Percentiles rank a stretch among this genome's conserved stretches.
Conservation (phyloP, 2,113 vertebrate genomes). For the Ancistrus triradiatus region DNA sequence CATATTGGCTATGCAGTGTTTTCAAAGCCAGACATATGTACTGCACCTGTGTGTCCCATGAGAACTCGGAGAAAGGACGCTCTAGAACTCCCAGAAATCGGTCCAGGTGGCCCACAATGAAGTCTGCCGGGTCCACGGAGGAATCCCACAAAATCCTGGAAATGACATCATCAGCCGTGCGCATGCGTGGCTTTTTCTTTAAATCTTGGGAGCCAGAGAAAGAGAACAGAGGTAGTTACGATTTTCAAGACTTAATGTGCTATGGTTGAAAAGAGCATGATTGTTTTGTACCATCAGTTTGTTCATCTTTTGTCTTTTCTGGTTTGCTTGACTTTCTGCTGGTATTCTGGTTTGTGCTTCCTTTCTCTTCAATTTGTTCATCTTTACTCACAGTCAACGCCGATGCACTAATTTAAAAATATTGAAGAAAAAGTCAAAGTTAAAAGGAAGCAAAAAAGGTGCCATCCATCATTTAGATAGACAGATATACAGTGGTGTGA, state of each 20-base stretch:
- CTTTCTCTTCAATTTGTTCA: constrained; percentile 39
- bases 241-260: neutral
- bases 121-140: constrained; percentile 62
- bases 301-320: constrained; percentile 41
- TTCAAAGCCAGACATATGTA: neutral
- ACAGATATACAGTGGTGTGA: too few relatives aligned
- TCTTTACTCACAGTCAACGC: neutral
- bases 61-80: constrained; percentile 79
- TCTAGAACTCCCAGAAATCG: constrained; percentile 81
- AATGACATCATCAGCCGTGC: constrained; percentile 80
- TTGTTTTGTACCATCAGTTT: too few relatives aligned
- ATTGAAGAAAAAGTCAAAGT: too few relatives aligned
- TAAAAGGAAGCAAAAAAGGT: neutral
- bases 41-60: constrained; percentile 69
- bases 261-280: too few relatives aligned
- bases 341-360: constrained; percentile 47
- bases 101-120: constrained; percentile 79
- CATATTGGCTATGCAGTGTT: too few relatives aligned
- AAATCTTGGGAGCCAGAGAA: constrained; percentile 37
- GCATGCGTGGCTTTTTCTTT: constrained; percentile 75
- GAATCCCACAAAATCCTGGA: constrained; percentile 79
- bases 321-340: constrained; percentile 39
- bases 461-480: neutral
- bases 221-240: neutral
- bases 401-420: neutral